Evolutionary conservation across 2,888 invertebrate genomes (phyloP).

Genomic region (Amitus sp.): DNA sequence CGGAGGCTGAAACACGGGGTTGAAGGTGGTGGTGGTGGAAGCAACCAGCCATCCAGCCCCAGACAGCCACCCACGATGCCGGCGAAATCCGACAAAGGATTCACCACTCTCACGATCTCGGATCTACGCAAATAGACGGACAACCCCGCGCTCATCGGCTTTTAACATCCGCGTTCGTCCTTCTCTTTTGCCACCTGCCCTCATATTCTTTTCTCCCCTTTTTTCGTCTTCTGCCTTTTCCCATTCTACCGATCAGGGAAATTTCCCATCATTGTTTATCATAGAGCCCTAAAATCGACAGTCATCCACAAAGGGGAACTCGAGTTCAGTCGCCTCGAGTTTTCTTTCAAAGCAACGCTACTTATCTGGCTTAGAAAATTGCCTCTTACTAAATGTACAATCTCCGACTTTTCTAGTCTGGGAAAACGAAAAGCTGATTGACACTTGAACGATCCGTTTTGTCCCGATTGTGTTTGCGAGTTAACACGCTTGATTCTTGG

Average conservation of each 20-base stretch:
- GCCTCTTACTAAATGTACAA: no score
- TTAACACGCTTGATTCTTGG: slow-evolving; percentile 48
- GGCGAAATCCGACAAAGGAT: slow-evolving; percentile 52
- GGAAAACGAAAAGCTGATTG: not conserved
- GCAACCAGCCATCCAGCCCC: slow-evolving; percentile 20
- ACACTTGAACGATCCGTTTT: slow-evolving; percentile 25
- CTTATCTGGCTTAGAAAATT: no score
- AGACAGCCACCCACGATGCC: slow-evolving; percentile 52
- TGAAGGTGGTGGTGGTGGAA: slow-evolving; percentile 35
- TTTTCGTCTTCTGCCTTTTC: not conserved
- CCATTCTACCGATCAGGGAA: not conserved
- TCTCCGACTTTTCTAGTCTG: slow-evolving; percentile 8
- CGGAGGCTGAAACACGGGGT: slow-evolving; percentile 12
- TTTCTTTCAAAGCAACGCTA: no score
- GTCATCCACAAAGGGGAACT: not conserved
- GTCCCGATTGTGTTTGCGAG: slow-evolving; percentile 39
- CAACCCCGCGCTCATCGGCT: slow-evolving; percentile 43
- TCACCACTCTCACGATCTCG: slow-evolving; percentile 60
- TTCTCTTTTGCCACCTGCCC: slow-evolving; percentile 27
- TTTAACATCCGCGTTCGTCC: slow-evolving; percentile 44
- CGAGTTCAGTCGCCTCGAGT: not conserved
- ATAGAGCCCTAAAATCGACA: not conserved
- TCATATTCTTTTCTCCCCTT: slow-evolving; percentile 17
- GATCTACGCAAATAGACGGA: slow-evolving; percentile 61
- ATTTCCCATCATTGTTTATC: slow-evolving; percentile 6